Base-by-base conservation (phyloP, 2,797 vertebrate genomes). In the Salmo trutta region DNA sequence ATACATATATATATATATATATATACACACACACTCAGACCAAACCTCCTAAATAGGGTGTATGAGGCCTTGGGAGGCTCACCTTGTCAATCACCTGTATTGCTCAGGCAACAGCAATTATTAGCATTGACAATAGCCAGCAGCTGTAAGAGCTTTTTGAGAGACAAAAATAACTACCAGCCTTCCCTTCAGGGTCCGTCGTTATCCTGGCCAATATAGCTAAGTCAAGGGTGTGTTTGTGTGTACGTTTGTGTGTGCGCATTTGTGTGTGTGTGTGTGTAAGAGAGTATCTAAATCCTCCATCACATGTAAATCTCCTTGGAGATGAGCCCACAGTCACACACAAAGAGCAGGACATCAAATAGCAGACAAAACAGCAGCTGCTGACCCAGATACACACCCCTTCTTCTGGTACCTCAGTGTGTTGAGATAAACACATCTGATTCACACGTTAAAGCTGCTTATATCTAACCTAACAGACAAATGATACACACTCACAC, bases 71-170 rank as follows among this genome's bases (percentile, higher is more conserved):
- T 33, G 33, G 33, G 1, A 33, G 33, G 5, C 73, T 81, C 75
- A 19, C 71, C 74, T 5, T 83, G 75, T 85, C 92, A 91, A 74
- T 91, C 89, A 86, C 21, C 52, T 62, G 27, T 73, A 93, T 88
- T 75, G 91, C 93, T 88, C 75, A 78, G 82, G 83, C 82, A 73
- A 41, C 76, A 75, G 73, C 82, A 89, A 88, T 75, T 89, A 94
- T 92, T 85, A 85, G 81, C 66, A 82, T 81, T 78, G 71, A 77
- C 88, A 83, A 56, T 83, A 88, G 82, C 77, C 75, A 81, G 73
- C 93, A 82, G 88, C 92, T 85, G 33, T 33, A 33, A 33, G 33
- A 33, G 33, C 5, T 6, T 6, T 33, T 33, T 33, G 33, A 33
- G 33, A 33, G 33, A 33, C 33, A 33, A 92, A 79, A 74, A 21